These are phyloP conservation scores for Micromys minutus DNA, from an alignment of 2,113 vertebrate species.

Conservation along the genomic window DNA sequence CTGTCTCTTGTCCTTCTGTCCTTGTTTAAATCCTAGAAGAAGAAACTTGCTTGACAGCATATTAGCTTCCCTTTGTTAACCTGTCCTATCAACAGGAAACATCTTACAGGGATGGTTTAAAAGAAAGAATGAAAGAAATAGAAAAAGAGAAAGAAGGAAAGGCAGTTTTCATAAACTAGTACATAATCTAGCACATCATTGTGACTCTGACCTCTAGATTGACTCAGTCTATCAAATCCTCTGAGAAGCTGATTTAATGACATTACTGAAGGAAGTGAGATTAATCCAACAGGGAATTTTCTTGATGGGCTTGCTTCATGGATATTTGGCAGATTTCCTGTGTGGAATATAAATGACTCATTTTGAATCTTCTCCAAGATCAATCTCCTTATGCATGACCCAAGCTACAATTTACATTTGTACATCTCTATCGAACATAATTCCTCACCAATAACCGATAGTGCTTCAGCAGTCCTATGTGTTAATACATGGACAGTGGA, in stretches of 20 bases:
- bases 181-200: not conserved
- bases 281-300: not conserved
- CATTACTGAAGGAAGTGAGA: not conserved
- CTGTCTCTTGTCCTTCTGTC: not conserved
- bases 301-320: not conserved
- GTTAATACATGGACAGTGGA: not conserved
- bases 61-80: not conserved
- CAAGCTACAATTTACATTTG: conserved; percentile 8
- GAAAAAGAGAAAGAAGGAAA: not conserved
- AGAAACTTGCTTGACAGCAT: not conserved
- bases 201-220: not conserved
- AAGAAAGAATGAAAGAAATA: not conserved
- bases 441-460: not conserved
- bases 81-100: not conserved
- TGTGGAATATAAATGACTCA: not conserved
- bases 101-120: not conserved
- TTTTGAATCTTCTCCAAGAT: not conserved
- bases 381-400: not conserved
- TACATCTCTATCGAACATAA: not conserved
- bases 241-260: not conserved
- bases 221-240: not conserved
- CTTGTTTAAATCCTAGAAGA: not conserved
- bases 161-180: not conserved
- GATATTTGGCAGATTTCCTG: conserved; percentile 11
- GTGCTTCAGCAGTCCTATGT: not conserved